These are phyloP conservation scores for Semaprochilodus insignis DNA, from an alignment of 2,797 vertebrate genomes.

Conservation along the genomic window DNA sequence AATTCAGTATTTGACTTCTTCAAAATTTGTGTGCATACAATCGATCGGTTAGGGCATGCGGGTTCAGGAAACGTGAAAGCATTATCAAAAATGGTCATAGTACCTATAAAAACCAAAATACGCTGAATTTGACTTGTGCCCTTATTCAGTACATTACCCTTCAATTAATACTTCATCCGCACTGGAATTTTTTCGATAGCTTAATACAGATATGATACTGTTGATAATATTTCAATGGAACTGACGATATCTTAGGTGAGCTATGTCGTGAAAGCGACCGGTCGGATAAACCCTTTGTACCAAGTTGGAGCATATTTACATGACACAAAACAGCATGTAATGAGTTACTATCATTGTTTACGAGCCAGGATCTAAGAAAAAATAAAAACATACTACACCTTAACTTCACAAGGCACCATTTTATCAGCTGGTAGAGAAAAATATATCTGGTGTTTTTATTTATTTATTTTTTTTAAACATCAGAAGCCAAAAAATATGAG, in stretches of 20 bases:
- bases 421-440: constrained; percentile 70
- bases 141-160: constrained; percentile 77
- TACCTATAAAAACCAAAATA: constrained; percentile 99
- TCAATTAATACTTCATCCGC: constrained; percentile 75
- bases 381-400: constrained; percentile 76
- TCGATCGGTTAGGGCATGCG: constrained; percentile 94
- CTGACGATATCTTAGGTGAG: constrained; percentile 61
- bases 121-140: constrained; percentile 88
- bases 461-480: constrained; percentile 52
- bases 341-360: constrained; percentile 57
- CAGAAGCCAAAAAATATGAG: constrained; percentile 72
- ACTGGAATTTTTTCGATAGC: constrained; percentile 77
- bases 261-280: constrained; percentile 32
- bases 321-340: constrained; percentile 43
- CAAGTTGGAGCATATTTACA: constrained; percentile 46
- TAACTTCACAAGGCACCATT: constrained; percentile 73
- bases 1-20: constrained; percentile 97
- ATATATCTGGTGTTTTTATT: constrained; percentile 70
- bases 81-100: constrained; percentile 77
- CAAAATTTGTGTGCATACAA: constrained; percentile 99
- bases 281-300: constrained; percentile 58
- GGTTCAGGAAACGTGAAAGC: constrained; percentile 93
- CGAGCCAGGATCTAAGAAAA: constrained; percentile 70
- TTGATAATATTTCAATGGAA: constrained; percentile 71
- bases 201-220: constrained; percentile 71